Evolutionary conservation across 1,140 invertebrate species (phyloP).

Genomic region (Nasonia vitripennis): DNA sequence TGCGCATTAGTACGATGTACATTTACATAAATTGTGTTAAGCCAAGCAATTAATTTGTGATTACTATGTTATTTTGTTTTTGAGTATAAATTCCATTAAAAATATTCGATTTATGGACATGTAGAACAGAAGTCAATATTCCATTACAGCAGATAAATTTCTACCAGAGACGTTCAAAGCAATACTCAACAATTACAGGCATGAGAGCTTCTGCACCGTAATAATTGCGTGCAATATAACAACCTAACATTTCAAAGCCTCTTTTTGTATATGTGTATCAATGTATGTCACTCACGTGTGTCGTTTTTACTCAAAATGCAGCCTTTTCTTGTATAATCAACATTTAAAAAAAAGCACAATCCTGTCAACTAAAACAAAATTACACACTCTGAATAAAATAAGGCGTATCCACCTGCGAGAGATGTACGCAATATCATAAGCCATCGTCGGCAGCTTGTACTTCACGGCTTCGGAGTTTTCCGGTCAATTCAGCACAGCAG

Average conservation of each 20-base stretch:
- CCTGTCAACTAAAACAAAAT: background rate
- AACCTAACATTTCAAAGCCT: slow-evolving; percentile 7
- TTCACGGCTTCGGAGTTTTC: slow-evolving; percentile 9
- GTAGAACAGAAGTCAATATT: background rate
- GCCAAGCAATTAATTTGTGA: no score
- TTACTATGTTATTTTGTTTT: no score
- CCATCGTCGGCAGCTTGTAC: background rate
- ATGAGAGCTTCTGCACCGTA: slow-evolving; percentile 8
- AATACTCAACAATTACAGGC: background rate
- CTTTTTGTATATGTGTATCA: background rate
- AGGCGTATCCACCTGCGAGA: background rate
- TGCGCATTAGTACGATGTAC: no score
- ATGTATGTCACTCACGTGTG: slow-evolving; percentile 6
- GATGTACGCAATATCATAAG: background rate
- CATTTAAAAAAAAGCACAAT: background rate
- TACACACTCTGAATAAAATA: background rate
- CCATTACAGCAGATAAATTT: slow-evolving; percentile 3
- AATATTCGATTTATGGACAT: background rate
- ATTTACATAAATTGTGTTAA: no score
- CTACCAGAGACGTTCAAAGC: slow-evolving; percentile 6
- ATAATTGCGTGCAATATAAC: background rate
- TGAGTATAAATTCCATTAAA: no score
- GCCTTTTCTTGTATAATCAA: background rate
- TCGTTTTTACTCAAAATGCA: background rate
- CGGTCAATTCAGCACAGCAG: slow-evolving; percentile 11